Conservation (phyloP, 2,113 vertebrate genomes). For the Chionomys nivalis region DNA sequence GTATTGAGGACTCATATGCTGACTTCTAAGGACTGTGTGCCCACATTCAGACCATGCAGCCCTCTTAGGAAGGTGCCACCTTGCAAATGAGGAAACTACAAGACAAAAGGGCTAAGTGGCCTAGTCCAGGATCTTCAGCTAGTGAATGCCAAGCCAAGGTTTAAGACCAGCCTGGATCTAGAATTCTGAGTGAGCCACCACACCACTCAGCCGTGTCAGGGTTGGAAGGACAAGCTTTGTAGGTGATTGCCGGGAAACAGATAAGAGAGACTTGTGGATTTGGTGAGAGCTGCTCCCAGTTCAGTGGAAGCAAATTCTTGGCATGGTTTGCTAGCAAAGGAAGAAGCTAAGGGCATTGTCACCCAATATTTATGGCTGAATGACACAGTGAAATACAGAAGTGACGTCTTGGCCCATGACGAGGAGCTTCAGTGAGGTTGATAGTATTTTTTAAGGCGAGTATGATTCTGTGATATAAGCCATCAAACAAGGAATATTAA, state of each 20-base stretch:
- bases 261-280: neutral
- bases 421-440: fast-evolving
- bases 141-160: neutral
- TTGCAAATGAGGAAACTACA: neutral
- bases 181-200: neutral
- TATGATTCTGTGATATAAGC: neutral
- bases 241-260: neutral
- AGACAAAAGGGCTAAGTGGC: neutral
- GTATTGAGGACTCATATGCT: neutral
- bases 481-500: neutral
- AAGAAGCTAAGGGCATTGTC: neutral
- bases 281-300: neutral
- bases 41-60: neutral
- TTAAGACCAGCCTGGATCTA: neutral
- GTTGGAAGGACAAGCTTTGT: neutral
- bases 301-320: neutral
- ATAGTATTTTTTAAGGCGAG: neutral
- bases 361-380: neutral
- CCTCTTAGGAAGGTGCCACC: too few species aligned
- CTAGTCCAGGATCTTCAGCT: neutral
- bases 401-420: neutral
- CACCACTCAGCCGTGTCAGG: fast-evolving
- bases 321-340: neutral
- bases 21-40: neutral
- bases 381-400: neutral